Evolutionary conservation across 2,113 vertebrate species (phyloP).

Genomic region (Tragelaphus strepsiceros): DNA sequence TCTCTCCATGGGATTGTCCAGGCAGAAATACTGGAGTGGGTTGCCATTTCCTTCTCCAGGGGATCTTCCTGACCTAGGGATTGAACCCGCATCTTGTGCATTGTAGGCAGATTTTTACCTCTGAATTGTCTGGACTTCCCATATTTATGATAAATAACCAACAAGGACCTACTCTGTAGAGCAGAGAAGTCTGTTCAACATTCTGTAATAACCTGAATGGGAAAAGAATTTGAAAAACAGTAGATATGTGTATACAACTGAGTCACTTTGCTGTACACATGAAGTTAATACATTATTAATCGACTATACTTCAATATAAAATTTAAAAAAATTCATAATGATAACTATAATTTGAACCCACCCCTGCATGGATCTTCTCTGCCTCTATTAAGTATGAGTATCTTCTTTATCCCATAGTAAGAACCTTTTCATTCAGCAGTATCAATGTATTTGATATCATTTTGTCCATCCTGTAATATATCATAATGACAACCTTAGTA

Average conservation of each 20-base stretch:
- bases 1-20: not conserved
- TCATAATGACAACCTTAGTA: not conserved
- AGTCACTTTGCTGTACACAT: not conserved
- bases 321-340: not conserved
- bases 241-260: not conserved
- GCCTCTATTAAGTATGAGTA: not conserved
- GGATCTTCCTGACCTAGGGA: not conserved
- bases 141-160: not conserved
- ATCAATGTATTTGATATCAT: not conserved
- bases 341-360: not conserved
- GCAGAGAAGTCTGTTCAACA: not conserved
- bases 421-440: not conserved
- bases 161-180: not conserved
- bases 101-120: not conserved
- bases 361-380: not conserved
- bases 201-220: not conserved
- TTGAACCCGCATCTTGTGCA: accelerated
- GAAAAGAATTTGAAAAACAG: not conserved
- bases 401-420: not conserved
- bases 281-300: not conserved
- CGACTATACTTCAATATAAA: not conserved
- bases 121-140: not conserved
- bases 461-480: not conserved
- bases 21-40: not conserved
- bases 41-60: not conserved